Evolutionary conservation across 2,888 invertebrate genomes (phyloP), one percentile per base, ranked within the genome.

Genomic region (Sminthurides aquaticus): DNA sequence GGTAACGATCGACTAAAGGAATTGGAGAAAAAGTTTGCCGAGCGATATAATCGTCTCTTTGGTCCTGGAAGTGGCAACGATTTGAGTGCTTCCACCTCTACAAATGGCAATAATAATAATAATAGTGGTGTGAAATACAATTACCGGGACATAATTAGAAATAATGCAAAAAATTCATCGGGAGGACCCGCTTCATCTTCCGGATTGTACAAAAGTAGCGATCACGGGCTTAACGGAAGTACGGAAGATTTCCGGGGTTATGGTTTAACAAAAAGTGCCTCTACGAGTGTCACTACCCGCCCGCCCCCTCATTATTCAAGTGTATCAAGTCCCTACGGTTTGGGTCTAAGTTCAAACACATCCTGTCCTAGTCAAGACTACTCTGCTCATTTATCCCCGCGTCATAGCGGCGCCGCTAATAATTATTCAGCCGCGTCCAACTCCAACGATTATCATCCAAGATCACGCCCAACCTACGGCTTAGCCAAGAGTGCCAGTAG

Each of bases 1-100:
- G 74, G 74, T 20, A 74, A 74, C 61, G 74, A 74, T 34, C 59
- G 74, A 61, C 68, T 74, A 49, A 74, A 72, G 57, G 74, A 74
- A 57, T 55, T 74, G 61, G 72, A 74, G 58, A 70, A 71, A 60
- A 74, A 72, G 67, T 71, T 74, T 66, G 64, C 71, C 2, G 74
- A 74, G 29, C 63, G 74, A 57, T 74, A 74, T 58, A 71, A 71
- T 56, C 64, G 74, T 43, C 61, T 74, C 18, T 74, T 74, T 69
- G 74, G 74, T 11, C 67, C 69, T 24, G 63, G 63, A 64, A 69
- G 63, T 66, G 65, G 65, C n/a, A 63, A 62, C 60, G 69, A 66
- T 18, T 26, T 20, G 22, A n/a, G 28, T 20, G 11, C 29, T 20
- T 22, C 2, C 8, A 26, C 27, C 2, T 3, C 24, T 34, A 49